phyloP scores from a whole-genome alignment of 2,113 vertebrate species.

The Mormyrus iriodes region DNA sequence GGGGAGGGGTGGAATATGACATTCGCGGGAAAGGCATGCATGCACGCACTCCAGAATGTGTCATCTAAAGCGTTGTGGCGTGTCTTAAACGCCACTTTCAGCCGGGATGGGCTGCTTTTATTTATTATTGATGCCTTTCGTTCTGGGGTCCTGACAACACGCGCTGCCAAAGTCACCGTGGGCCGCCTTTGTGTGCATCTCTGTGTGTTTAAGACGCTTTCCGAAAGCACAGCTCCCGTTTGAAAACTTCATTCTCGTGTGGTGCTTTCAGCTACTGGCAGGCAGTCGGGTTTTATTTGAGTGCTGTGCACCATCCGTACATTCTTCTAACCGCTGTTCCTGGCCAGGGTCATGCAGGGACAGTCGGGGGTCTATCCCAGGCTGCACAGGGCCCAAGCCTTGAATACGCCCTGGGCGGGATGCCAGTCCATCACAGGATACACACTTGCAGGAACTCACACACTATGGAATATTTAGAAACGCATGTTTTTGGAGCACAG shows the following conservation, averaged over 20 bases:
- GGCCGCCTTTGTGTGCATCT: not conserved
- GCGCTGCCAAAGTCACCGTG: not conserved
- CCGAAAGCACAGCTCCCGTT: not conserved
- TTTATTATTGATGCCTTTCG: constrained; percentile 18
- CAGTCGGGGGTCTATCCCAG: not conserved
- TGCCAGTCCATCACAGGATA: not conserved
- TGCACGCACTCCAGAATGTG: not conserved
- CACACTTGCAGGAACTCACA: not conserved
- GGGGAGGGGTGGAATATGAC: not conserved
- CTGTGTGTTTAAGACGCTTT: not conserved
- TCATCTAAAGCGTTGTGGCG: not conserved
- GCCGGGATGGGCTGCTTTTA: not conserved
- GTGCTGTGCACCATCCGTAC: not conserved
- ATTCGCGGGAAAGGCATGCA: not conserved
- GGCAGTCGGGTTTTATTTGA: not conserved
- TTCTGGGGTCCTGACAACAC: not conserved
- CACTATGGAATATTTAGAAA: not conserved
- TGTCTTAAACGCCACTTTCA: not conserved
- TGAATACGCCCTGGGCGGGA: not conserved
- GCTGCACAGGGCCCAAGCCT: not conserved
- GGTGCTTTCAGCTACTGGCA: not conserved
- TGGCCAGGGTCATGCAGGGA: not conserved
- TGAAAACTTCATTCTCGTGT: not conserved
- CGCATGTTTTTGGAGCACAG: not conserved
- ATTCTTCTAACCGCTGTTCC: not conserved